Percentiles rank a stretch among this genome's conserved stretches.
Conservation (phyloP, 2,888 invertebrate genomes). For the Parelbella ahira region DNA sequence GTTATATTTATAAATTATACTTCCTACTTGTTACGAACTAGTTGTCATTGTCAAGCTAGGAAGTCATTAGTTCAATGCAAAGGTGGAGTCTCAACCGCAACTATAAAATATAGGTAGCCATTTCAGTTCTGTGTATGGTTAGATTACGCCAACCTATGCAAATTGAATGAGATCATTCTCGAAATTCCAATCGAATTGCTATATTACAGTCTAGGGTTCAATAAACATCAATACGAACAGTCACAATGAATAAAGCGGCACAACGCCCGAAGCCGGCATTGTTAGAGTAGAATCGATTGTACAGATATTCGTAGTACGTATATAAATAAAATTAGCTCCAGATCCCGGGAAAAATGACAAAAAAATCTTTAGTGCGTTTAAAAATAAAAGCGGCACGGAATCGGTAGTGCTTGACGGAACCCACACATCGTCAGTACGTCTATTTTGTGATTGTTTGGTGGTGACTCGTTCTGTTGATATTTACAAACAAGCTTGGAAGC, state of each 20-base stretch:
- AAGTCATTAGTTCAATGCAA: conserved; percentile 2
- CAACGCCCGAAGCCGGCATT: conserved; percentile 3
- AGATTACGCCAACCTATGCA: conserved; percentile 46
- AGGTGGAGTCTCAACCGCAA: conserved; percentile 10
- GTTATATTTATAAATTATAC: too few relatives aligned
- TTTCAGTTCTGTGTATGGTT: conserved; percentile 15
- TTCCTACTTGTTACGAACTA: too few relatives aligned
- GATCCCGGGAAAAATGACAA: conserved; percentile 35
- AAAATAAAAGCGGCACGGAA: conserved; percentile 33
- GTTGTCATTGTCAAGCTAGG: too few relatives aligned
- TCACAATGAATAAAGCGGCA: conserved; percentile 9
- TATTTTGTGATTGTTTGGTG: conserved; percentile 30
- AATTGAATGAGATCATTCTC: conserved; percentile 65
- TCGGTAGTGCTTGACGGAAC: conserved; percentile 30
- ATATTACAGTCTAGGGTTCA: conserved; percentile 12
- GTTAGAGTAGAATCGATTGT: conserved; percentile 30
- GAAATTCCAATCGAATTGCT: conserved; percentile 33
- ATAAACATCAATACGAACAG: conserved; percentile 16
- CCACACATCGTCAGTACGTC: conserved; percentile 26
- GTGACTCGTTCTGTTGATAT: conserved; percentile 27
- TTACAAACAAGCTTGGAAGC: conserved; percentile 27
- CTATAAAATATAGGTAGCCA: conserved; percentile 18
- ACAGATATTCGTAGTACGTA: conserved; percentile 32
- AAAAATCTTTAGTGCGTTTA: conserved; percentile 32
- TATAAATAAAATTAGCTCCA: conserved; percentile 37